phyloP scores from a whole-genome alignment of 2,113 vertebrate species.

The Peucedramus taeniatus region DNA sequence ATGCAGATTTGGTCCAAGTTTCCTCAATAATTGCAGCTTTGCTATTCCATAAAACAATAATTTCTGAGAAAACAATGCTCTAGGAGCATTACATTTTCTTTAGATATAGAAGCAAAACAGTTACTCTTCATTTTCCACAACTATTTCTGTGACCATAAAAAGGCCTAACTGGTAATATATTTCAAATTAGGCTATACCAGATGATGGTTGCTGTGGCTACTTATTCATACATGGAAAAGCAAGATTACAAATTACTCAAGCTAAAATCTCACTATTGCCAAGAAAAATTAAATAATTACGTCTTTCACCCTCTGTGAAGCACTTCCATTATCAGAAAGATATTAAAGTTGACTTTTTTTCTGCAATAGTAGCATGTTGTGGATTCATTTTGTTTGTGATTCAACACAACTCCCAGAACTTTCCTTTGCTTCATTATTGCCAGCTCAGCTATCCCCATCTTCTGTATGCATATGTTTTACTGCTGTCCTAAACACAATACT shows the following conservation, averaged over 20 bases:
- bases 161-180: not conserved
- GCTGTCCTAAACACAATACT: not conserved
- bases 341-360: not conserved
- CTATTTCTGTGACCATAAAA: not conserved
- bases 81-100: not conserved
- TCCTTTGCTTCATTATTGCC: not conserved
- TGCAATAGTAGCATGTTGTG: not conserved
- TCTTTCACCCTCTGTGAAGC: not conserved
- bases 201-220: not conserved
- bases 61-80: not conserved
- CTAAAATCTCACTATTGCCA: not conserved
- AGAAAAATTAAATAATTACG: not conserved
- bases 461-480: not conserved
- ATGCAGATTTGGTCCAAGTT: not conserved
- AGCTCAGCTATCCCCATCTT: not conserved
- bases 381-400: not conserved
- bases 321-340: not conserved
- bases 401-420: not conserved
- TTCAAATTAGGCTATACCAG: not conserved
- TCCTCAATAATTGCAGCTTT: not conserved
- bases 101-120: not conserved
- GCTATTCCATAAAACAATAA: not conserved
- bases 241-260: not conserved
- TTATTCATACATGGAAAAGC: not conserved
- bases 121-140: not conserved